Evolutionary conservation across 2,888 invertebrate genomes (phyloP), one percentile per base, ranked within the genome.

Genomic region (Ellobium chinense): DNA sequence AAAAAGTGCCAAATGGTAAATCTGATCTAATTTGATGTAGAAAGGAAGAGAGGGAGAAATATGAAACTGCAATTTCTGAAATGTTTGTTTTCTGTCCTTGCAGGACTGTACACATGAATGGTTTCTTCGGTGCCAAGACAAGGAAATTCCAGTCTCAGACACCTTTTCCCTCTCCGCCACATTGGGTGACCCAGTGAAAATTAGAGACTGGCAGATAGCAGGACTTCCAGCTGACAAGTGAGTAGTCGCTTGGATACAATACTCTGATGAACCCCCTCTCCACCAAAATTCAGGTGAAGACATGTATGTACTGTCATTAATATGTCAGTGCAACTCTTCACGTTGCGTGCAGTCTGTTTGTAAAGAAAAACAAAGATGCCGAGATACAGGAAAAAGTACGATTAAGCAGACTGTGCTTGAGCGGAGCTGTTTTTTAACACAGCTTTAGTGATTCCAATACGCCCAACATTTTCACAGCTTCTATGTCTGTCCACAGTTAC

Each of bases 201-300:
- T 93, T 62, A 82, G 92, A 63, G 92, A 92, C 73, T 93, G 93
- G 93, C 91, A 93, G 82, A 92, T 92, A 31, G 91, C 91, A 31
- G 92, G 93, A 24, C 87, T 93, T 3, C 93, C 93, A 58, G 92
- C 92, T 5, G 93, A 93, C 83, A 89, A 89, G 92, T 92, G 84
- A 70, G 88, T 85, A 29, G 4, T 65, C 65, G 9, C 24, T n/a
- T n/a, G n/a, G n/a, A n/a, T n/a, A n/a, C n/a, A n/a, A n/a, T n/a
- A n/a, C n/a, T n/a, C n/a, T n/a, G n/a, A n/a, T n/a, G n/a, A n/a
- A n/a, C n/a, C n/a, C n/a, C n/a, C n/a, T n/a, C n/a, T n/a, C n/a
- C n/a, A n/a, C n/a, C n/a, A n/a, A n/a, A n/a, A n/a, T n/a, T n/a
- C n/a, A n/a, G n/a, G n/a, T 72, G 27, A 56, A 54, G 31, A 54